Base-by-base conservation (phyloP, 2,113 vertebrate species). In the Microcebus murinus region DNA sequence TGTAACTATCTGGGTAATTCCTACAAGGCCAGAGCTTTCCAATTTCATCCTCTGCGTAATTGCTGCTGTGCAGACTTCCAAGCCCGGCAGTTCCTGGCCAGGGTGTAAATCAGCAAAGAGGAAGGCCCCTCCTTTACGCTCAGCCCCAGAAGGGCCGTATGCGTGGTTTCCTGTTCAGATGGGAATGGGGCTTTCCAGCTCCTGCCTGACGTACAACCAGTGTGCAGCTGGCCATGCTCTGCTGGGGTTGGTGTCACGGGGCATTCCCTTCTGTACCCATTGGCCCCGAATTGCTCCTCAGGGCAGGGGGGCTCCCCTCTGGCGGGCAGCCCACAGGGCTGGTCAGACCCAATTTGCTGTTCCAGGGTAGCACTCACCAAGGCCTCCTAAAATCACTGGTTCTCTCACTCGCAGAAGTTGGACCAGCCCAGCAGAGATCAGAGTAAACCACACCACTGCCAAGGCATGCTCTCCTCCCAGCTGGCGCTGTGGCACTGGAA, bases 401-500 rank as follows among this genome's bases (percentile, higher is more conserved):
- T 36, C 77, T 61, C 67, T 50, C 0, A 6, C 45, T 48, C 13
- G 2, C 1, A 7, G n/a, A 73, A 59, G 70, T 31, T 0, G 0
- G 18, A 23, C 29, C 91, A 76, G 68, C 31, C 42, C 48, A 9
- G 23, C 45, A 57, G 59, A 21, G 73, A 82, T 55, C 52, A 36
- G 17, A 25, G 39, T 29, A 57, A 74, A 42, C 6, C 6, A 29
- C 0, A 1, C 10, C 3, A 0, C 20, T 8, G 29, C 36, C 29
- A 52, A 67, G 73, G 29, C 3, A n/a, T 39, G 61, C 4, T 52
- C 45, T 77, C 42, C 77, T 55, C 57, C 68, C 1, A 3, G 18
- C 48, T 6, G 4, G 81, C 1, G 6, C 65, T 3, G 10, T 25
- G 71, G 4, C 68, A 27, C 11, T 12, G 11, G 13, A 68, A 42